Conservation (phyloP, 2,888 invertebrate genomes). For the Latrodectus elegans region DNA sequence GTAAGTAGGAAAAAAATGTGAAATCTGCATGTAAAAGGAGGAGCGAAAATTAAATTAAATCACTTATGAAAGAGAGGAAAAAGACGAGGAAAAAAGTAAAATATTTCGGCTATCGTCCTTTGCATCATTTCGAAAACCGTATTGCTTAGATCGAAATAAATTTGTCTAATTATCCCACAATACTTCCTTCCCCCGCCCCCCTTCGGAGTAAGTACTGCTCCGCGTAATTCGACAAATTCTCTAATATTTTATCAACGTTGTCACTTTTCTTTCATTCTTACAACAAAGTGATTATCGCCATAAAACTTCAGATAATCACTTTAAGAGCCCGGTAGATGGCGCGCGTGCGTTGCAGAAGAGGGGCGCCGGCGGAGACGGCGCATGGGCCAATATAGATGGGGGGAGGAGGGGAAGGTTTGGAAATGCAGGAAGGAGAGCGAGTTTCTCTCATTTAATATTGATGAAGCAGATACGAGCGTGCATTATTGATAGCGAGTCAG, state of each 20-base stretch:
- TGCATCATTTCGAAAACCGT: conserved; percentile 36
- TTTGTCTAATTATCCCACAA: conserved; percentile 66
- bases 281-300: conserved; percentile 69
- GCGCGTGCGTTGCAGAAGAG: conserved; percentile 45
- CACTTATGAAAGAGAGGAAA: conserved; percentile 18
- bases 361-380: conserved; percentile 26
- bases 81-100: conserved; percentile 5
- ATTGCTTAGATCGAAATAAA: conserved; percentile 57
- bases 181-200: conserved; percentile 40
- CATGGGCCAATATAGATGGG: conserved; percentile 20
- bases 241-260: conserved; percentile 69
- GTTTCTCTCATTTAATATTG: conserved; percentile 64
- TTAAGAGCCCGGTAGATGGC: conserved; percentile 65
- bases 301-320: conserved; percentile 69
- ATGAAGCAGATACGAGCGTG: conserved; percentile 59
- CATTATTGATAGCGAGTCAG: conserved; percentile 68
- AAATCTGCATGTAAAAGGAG: conserved; percentile 3
- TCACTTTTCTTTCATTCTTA: conserved; percentile 67
- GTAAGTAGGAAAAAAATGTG: neutral
- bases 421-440: conserved; percentile 4
- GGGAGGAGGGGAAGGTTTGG: neutral
- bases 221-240: conserved; percentile 69
- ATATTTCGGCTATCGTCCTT: conserved; percentile 2
- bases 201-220: conserved; percentile 44
- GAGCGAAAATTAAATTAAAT: conserved; percentile 47